A percentile compares a stretch with the other conserved stretches of the same genome.
phyloP scores from a whole-genome alignment of 2,888 invertebrate genomes.

The Drosophila subquinaria region DNA sequence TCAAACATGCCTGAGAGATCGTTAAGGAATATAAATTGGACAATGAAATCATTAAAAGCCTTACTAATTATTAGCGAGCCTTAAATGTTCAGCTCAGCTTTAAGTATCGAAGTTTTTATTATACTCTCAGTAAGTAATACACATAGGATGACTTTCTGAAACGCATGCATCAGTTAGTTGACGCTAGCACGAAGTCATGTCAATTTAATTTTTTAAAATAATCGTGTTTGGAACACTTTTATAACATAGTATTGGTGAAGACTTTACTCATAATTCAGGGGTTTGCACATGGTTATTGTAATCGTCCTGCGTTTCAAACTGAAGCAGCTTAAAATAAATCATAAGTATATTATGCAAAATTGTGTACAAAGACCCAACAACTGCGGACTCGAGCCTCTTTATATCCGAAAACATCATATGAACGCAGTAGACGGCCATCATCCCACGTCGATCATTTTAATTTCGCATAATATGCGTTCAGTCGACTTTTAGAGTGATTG shows the following conservation, averaged over 20 bases:
- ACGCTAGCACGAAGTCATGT: not conserved
- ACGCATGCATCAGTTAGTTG: not conserved
- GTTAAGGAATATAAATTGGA: constrained; percentile 83
- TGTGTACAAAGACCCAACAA: constrained; percentile 34
- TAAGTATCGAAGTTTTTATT: constrained; percentile 55
- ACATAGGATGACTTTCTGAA: constrained; percentile 7
- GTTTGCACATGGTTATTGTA: constrained; percentile 16
- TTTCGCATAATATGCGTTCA: constrained; percentile 50
- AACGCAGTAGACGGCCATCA: constrained; percentile 24
- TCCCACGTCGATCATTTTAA: constrained; percentile 59
- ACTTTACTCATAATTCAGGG: constrained; percentile 1
- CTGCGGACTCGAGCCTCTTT: constrained; percentile 13
- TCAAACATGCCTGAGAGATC: constrained; percentile 64
- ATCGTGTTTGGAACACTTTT: not conserved
- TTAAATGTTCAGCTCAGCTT: constrained; percentile 57
- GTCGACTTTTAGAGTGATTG: constrained; percentile 54
- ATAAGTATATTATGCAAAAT: constrained; percentile 27
- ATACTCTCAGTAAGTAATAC: constrained; percentile 15
- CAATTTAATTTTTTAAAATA: not conserved
- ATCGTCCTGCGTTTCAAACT: constrained; percentile 10
- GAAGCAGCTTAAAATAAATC: constrained; percentile 38
- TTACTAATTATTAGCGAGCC: constrained; percentile 65
- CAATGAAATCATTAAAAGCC: constrained; percentile 83
- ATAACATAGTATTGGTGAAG: not conserved
- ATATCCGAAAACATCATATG: constrained; percentile 25